These are phyloP conservation scores for Drosophila orena DNA, from an alignment of 1,140 invertebrate species.

Conservation along the genomic window DNA sequence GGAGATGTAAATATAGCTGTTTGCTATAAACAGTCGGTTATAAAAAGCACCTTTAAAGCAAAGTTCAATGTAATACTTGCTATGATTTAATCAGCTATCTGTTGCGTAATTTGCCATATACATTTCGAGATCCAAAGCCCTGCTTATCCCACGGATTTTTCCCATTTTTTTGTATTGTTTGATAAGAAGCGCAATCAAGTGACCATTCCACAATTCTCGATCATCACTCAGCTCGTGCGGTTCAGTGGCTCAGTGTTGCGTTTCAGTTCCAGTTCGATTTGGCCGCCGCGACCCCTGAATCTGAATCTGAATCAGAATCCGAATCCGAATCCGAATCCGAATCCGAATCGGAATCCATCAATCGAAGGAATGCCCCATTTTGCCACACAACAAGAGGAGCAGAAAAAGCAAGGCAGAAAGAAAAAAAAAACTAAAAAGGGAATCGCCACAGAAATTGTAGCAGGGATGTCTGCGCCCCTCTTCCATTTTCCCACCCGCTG, in stretches of 20 bases:
- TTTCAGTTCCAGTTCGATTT: slow-evolving; percentile 38
- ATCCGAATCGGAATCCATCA: slow-evolving; percentile 1
- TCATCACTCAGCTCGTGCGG: slow-evolving; percentile 23
- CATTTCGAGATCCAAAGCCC: not conserved
- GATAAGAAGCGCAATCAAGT: not conserved
- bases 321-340: not conserved
- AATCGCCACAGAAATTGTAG: slow-evolving; percentile 17
- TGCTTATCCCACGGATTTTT: not conserved
- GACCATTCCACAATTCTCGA: slow-evolving; percentile 7
- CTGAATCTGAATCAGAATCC: not conserved
- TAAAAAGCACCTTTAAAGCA: too few species aligned
- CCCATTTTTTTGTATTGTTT: not conserved
- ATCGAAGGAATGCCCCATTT: slow-evolving; percentile 13
- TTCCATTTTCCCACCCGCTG: slow-evolving; percentile 1
- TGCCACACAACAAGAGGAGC: not conserved
- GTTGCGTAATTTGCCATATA: too few species aligned
- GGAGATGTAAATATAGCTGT: too few species aligned
- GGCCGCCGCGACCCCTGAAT: not conserved
- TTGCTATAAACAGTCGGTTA: too few species aligned
- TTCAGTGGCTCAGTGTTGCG: slow-evolving; percentile 32
- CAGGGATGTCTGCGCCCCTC: not conserved
- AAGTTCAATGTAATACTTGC: too few species aligned
- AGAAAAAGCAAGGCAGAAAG: not conserved
- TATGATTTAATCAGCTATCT: too few species aligned
- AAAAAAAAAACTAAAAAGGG: not conserved